A percentile compares a stretch with the other conserved stretches of the same genome.
Conservation (phyloP, 2,113 vertebrate species). For the Rostratula benghalensis region DNA sequence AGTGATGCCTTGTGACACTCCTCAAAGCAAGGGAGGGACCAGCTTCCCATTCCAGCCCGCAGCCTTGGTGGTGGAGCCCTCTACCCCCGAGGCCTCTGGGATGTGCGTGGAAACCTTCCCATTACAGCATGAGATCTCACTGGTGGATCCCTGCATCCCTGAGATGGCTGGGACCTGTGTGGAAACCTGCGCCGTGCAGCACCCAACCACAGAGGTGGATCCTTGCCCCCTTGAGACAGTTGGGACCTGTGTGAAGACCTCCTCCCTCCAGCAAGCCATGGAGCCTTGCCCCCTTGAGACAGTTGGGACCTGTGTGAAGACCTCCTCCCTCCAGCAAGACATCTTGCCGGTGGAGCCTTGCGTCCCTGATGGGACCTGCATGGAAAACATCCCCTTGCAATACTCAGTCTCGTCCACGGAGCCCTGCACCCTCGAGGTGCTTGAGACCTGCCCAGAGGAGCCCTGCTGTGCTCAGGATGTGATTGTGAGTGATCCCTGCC, state of each 20-base stretch:
- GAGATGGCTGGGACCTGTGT: not conserved
- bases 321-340: not conserved
- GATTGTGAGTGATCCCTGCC: accelerated
- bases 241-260: not conserved
- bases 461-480: not conserved
- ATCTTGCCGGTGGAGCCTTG: accelerated
- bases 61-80: not conserved
- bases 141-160: not conserved
- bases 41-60: not conserved
- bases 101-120: not conserved
- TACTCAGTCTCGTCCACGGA: accelerated
- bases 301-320: not conserved
- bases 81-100: not conserved
- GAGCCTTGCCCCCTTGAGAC: not conserved
- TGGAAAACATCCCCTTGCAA: not conserved
- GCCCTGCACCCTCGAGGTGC: not conserved
- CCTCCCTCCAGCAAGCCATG: not conserved
- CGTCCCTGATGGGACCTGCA: accelerated
- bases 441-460: accelerated
- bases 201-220: accelerated
- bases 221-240: not conserved
- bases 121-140: not conserved
- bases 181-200: accelerated
- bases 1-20: accelerated
- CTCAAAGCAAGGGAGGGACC: not conserved